These are phyloP conservation scores for Lateolabrax maculatus DNA, from an alignment of 2,797 vertebrate species.

Conservation along the genomic window DNA sequence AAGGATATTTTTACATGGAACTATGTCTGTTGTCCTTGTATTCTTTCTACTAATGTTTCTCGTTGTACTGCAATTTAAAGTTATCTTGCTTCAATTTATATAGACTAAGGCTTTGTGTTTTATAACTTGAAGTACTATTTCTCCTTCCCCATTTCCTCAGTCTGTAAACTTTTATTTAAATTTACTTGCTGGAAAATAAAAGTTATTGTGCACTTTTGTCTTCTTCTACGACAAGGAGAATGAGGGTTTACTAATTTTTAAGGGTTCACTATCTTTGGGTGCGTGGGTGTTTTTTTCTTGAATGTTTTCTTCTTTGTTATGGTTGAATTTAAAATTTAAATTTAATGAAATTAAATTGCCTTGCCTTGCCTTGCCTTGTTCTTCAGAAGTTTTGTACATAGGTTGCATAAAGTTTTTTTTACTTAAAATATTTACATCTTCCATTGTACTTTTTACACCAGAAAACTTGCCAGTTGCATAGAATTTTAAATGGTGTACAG, in stretches of 20 bases:
- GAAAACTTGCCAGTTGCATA: not conserved
- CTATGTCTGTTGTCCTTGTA: not conserved
- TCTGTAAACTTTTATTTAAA: not conserved
- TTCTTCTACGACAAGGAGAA: not conserved
- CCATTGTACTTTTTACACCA: not conserved
- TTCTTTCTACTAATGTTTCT: not conserved
- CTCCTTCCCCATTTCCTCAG: not conserved
- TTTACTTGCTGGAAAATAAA: not conserved
- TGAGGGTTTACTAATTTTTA: not conserved
- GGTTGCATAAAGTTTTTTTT: no score
- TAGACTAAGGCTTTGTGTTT: not conserved
- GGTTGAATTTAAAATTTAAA: not conserved
- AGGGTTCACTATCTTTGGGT: not conserved
- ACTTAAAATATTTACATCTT: no score
- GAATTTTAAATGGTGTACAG: not conserved
- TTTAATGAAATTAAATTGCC: no score
- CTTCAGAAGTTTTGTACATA: no score
- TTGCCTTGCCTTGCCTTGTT: no score
- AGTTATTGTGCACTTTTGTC: not conserved
- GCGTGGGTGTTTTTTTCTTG: not conserved
- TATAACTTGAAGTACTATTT: not conserved
- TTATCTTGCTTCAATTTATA: not conserved
- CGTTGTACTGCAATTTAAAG: not conserved
- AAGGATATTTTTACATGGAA: not conserved
- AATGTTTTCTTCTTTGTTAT: not conserved